Evolutionary conservation across 2,888 invertebrate genomes (phyloP), one percentile per base, ranked within the genome.

Genomic region (Eugnorisma glareosa): DNA sequence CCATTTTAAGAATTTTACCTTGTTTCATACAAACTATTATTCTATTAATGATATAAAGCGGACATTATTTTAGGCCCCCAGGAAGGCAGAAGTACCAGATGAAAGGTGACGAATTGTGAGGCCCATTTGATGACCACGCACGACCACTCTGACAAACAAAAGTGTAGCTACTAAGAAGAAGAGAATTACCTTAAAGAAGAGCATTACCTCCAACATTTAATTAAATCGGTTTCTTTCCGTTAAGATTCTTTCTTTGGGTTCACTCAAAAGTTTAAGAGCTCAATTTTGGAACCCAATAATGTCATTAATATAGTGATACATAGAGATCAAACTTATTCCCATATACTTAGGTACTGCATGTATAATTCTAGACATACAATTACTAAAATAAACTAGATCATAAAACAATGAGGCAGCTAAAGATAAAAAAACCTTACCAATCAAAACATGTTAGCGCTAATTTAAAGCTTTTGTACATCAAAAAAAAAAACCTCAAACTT

Each of bases 401-500:
- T 31, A 1, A 31, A 40, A 11, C n/a, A 48, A 59, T 28, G 24
- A 31, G 6, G 40, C 13, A 31, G 4, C 13, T 21, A 10, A 10
- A 21, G 31, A 13, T 24, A 18, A 35, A 31, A 77, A 59, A 69
- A 1, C n/a, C n/a, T 0, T 2, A 64, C 5, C 24, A 18, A 75
- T 66, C 24, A 31, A 31, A 76, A 59, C 21, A 40, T 59, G 6
- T n/a, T 35, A 68, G 43, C 21, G n/a, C 48, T 43, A 75, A 67
- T 75, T 45, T 37, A 61, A 67, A 75, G 31, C 51, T 31, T 67
- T 67, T 57, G 31, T 1, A 59, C 7, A 40, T 5, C 4, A 37
- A 28, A 43, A 43, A 61, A 67, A 77, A 57, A 11, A 15, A 11
- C 28, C 0, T 67, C 5, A 35, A 59, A 18, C 40, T 77, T 82